Percentiles rank a stretch among this genome's conserved stretches.
phyloP scores from a whole-genome alignment of 2,888 invertebrate genomes.

The Ormyrus rosae region DNA sequence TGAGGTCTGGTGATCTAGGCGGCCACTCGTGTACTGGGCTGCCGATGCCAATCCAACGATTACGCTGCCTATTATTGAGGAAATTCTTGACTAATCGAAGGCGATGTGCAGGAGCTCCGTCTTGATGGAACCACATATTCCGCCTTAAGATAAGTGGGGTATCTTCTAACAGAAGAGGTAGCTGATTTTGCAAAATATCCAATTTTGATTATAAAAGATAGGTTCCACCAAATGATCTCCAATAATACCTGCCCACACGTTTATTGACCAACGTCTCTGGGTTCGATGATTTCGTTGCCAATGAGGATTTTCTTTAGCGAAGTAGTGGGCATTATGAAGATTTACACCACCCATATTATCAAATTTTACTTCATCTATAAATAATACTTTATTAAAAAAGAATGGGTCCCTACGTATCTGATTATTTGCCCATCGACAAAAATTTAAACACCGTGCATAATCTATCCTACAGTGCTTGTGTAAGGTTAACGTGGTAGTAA shows the following conservation, averaged over 20 bases:
- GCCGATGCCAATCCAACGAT: too few relatives aligned
- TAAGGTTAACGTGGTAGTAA: not conserved
- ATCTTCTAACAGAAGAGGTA: not conserved
- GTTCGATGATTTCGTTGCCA: not conserved
- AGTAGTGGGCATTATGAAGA: not conserved
- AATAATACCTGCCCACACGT: not conserved
- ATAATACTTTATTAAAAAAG: not conserved
- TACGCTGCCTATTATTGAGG: not conserved
- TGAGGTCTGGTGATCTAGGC: too few relatives aligned
- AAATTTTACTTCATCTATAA: not conserved
- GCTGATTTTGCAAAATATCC: too few relatives aligned
- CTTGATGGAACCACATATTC: slow-evolving; percentile 7
- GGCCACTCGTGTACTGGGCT: too few relatives aligned
- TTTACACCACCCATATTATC: not conserved
- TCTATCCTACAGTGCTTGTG: not conserved
- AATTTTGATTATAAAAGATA: too few relatives aligned
- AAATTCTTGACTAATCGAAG: not conserved
- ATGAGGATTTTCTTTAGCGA: not conserved
- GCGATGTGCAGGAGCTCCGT: slow-evolving; percentile 6
- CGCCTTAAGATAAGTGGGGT: not conserved
- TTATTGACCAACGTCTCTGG: slow-evolving; percentile 8
- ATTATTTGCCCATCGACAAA: not conserved
- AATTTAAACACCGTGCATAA: slow-evolving; percentile 10
- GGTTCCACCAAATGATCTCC: too few relatives aligned
- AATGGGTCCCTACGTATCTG: slow-evolving; percentile 2